Evolutionary conservation across 1,140 invertebrate genomes (phyloP), one percentile per base, ranked within the genome.

Genomic region (Aphis gossypii): DNA sequence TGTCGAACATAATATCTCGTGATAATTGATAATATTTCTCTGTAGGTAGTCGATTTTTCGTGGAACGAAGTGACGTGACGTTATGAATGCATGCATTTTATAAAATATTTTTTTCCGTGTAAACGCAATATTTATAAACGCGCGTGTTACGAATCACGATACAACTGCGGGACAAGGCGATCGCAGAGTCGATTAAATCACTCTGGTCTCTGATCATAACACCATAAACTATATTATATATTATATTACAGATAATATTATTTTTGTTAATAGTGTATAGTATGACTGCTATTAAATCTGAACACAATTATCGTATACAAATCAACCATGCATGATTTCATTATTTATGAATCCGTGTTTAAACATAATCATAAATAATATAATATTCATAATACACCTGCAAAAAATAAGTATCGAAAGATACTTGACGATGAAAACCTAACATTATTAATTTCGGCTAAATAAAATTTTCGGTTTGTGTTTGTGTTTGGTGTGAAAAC

Each of bases 11-110:
- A 46, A 46, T 87, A 48, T 51, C 86, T 87, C 86, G 86, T 48
- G 86, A 87, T 87, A 87, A 48, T 87, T 87, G 86, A 87, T 87
- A 87, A 87, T 87, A 87, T 87, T 48, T 87, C 46, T 87, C 18
- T 14, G 46, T 18, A n/a, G 86, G 5, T 18, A n/a, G 86, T 1
- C 14, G 4, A 2, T 51, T 35, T 48, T 30, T 87, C 8, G 44
- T n/a, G 44, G 11, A 48, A 87, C 30, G 86, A 87, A 30, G 25
- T 48, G n/a, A 87, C 86, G 76, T 83, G 38, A 38, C 20, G 8
- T 51, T 56, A 56, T 25, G 6, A 4, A 23, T 23, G 54, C 21
- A 60, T 60, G 25, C 23, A 21, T 41, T 84, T 41, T 51, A 18
- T 51, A 48, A 46, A 30, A 41, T 7, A 11, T 3, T 48, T 87